A percentile compares a stretch with the other conserved stretches of the same genome.
phyloP scores from a whole-genome alignment of 92 coral and sea anemone species.

The Galaxea fascicularis region DNA sequence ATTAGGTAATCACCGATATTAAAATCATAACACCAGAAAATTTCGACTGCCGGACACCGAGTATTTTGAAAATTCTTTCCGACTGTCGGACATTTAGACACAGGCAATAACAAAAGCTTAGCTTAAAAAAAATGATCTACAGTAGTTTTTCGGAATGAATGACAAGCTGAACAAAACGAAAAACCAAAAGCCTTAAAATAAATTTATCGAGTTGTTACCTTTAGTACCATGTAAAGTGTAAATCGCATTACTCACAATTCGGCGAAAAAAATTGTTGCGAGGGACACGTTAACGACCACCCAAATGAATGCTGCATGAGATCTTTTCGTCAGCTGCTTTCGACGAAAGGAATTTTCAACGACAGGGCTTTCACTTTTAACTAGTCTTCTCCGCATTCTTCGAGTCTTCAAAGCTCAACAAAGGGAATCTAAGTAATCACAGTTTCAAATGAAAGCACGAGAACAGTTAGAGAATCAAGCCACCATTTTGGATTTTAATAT shows the following conservation, averaged over 20 bases:
- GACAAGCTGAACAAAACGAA: too few relatives aligned
- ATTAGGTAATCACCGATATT: too few relatives aligned
- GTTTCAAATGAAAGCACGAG: background rate
- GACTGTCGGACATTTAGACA: too few relatives aligned
- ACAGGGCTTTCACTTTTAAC: slow-evolving; percentile 79
- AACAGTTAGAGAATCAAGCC: background rate
- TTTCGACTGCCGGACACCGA: too few relatives aligned
- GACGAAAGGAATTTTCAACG: slow-evolving; percentile 71
- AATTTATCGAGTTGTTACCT: background rate
- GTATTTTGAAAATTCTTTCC: too few relatives aligned
- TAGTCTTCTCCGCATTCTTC: slow-evolving; percentile 73
- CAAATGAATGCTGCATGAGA: slow-evolving; percentile 92
- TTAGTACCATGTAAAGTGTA: background rate
- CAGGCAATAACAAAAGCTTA: too few relatives aligned
- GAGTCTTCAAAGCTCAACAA: background rate
- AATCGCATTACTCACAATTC: slow-evolving; percentile 78
- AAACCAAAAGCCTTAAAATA: too few relatives aligned
- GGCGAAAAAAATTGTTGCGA: slow-evolving; percentile 75
- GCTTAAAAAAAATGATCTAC: too few relatives aligned
- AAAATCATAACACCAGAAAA: too few relatives aligned
- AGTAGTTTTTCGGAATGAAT: too few relatives aligned
- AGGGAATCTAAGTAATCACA: background rate
- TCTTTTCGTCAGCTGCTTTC: slow-evolving; percentile 73
- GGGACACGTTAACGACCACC: slow-evolving; percentile 81
- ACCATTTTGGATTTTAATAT: background rate